Evolutionary conservation across 2,888 invertebrate species (phyloP).

Genomic region (Portevinia maculata): DNA sequence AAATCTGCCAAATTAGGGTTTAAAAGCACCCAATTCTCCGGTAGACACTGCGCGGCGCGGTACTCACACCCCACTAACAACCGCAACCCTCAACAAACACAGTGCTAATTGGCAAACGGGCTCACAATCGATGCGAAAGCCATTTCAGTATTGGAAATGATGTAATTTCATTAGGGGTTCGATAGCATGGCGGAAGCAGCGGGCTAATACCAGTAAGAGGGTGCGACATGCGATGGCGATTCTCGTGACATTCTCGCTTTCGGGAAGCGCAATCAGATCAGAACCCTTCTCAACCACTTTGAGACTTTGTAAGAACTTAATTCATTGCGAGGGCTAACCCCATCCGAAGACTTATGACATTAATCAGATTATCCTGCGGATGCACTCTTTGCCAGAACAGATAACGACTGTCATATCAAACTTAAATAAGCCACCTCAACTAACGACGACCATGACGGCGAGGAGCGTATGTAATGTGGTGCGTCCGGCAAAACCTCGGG

Average conservation of each 20-base stretch:
- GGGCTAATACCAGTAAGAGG: conserved; percentile 5
- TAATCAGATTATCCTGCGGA: conserved; percentile 68
- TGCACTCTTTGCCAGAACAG: conserved; percentile 63
- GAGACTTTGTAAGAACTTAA: conserved; percentile 54
- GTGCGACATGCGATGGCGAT: conserved; percentile 61
- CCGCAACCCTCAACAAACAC: conserved; percentile 34
- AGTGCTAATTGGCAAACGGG: conserved; percentile 70
- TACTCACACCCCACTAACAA: neutral
- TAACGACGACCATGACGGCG: neutral
- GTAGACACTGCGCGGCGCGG: neutral
- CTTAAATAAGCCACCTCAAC: conserved; percentile 53
- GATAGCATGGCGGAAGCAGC: conserved; percentile 32
- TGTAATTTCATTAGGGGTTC: conserved; percentile 69
- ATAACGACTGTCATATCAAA: conserved; percentile 63
- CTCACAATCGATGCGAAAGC: conserved; percentile 68
- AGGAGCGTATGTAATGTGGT: conserved; percentile 1
- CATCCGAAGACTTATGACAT: conserved; percentile 56
- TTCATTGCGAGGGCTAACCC: conserved; percentile 52
- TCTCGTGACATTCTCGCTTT: conserved; percentile 62
- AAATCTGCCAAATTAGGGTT: conserved; percentile 71
- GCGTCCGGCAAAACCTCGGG: conserved; percentile 54
- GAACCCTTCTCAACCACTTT: conserved; percentile 1
- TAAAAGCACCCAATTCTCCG: conserved; percentile 52
- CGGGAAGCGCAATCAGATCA: conserved; percentile 56
- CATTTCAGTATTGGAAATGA: conserved; percentile 72